These are phyloP conservation scores for Canis aureus DNA, from an alignment of 2,113 vertebrate species.

Conservation along the genomic window DNA sequence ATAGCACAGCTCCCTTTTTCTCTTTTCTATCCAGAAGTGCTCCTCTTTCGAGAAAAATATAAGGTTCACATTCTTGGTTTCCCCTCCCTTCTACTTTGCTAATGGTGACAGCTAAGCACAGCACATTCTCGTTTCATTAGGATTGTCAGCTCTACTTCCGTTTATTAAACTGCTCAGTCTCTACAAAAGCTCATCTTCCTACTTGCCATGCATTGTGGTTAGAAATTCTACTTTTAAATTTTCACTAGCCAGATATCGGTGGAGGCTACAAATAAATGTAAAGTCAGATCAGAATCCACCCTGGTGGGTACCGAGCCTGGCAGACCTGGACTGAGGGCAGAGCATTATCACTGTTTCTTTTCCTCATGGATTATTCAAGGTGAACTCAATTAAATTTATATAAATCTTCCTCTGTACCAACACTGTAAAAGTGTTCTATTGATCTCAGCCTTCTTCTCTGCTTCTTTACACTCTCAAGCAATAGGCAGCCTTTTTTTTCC, in stretches of 20 bases:
- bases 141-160: neutral
- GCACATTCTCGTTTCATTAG: neutral
- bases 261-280: neutral
- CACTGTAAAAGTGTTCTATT: neutral
- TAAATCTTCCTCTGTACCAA: neutral
- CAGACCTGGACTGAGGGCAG: neutral
- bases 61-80: neutral
- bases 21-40: constrained; percentile 10
- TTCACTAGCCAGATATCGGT: neutral
- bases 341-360: neutral
- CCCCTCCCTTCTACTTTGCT: neutral
- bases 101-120: neutral
- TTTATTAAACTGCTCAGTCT: neutral
- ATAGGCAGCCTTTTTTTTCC: neutral
- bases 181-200: neutral
- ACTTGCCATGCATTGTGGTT: neutral
- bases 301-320: neutral
- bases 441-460: neutral
- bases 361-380: constrained; percentile 17
- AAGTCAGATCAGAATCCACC: neutral
- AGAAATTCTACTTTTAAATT: constrained; percentile 28
- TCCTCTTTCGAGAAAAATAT: neutral
- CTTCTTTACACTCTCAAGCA: neutral
- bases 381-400: constrained; percentile 39
- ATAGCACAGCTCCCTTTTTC: neutral